Evolutionary conservation across 2,797 vertebrate genomes (phyloP).

Genomic region (Galagoides demidoff): DNA sequence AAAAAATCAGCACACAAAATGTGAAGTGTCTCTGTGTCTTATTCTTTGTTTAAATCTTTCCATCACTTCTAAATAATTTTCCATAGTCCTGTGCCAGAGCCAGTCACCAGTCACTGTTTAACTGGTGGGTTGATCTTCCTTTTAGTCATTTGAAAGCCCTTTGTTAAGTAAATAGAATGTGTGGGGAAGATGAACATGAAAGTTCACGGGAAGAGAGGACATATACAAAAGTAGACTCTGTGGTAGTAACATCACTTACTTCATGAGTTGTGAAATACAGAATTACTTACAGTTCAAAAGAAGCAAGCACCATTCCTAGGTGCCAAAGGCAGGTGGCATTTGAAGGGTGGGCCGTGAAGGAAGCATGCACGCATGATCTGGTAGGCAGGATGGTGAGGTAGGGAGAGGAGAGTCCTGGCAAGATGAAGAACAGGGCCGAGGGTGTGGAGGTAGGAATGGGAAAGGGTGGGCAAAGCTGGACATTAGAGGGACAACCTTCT

Average conservation of each 20-base stretch:
- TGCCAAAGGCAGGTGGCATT: neutral
- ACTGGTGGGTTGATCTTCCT: neutral
- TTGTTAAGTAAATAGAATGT: conserved; percentile 5
- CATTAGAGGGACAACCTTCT: neutral
- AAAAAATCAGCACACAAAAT: conserved; percentile 72
- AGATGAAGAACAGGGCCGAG: neutral
- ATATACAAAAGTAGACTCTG: neutral
- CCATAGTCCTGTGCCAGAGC: neutral
- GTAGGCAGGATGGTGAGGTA: neutral
- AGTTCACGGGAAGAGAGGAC: neutral
- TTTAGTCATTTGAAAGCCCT: neutral
- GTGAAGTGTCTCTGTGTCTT: neutral
- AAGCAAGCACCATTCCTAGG: neutral
- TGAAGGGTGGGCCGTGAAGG: neutral
- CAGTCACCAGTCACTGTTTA: neutral
- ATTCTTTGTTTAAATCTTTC: conserved; percentile 29
- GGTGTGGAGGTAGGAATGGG: neutral
- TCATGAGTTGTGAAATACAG: neutral
- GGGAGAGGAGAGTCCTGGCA: neutral
- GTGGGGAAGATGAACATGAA: neutral
- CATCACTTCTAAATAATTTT: neutral
- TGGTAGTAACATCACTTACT: neutral
- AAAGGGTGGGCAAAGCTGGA: neutral
- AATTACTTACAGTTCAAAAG: neutral
- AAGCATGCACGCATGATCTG: neutral